Evolutionary conservation across 2,113 vertebrate species (phyloP).

Genomic region (Brachionichthys hirsutus): DNA sequence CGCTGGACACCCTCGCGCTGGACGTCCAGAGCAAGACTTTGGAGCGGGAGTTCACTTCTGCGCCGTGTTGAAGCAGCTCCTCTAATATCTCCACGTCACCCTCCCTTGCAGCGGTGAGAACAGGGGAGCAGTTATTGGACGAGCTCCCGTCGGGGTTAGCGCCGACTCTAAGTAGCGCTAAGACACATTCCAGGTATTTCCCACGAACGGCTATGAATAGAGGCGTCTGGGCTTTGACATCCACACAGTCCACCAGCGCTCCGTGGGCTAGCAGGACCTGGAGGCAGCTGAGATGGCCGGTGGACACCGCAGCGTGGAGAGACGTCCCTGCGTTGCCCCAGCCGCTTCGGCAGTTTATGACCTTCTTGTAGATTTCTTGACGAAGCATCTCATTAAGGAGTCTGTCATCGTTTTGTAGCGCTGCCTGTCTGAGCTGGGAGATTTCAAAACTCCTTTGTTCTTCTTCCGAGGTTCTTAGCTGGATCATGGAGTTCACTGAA

Average conservation of each 20-base stretch:
- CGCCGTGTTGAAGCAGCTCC: constrained; percentile 84
- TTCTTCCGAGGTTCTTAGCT: constrained; percentile 68
- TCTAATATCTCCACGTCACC: constrained; percentile 80
- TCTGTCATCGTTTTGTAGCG: constrained; percentile 78
- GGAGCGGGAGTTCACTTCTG: constrained; percentile 76
- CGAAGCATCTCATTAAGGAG: constrained; percentile 80
- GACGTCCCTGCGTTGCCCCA: constrained; percentile 91
- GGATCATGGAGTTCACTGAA: constrained; percentile 78
- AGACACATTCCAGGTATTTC: constrained; percentile 77
- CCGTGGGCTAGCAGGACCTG: constrained; percentile 85
- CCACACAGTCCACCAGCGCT: constrained; percentile 75
- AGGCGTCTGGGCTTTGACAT: constrained; percentile 82
- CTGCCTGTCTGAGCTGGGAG: constrained; percentile 79
- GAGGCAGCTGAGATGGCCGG: constrained; percentile 82
- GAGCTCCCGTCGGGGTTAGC: constrained; percentile 86
- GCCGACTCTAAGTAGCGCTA: constrained; percentile 75
- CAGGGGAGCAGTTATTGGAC: constrained; percentile 89
- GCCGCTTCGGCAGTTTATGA: constrained; percentile 87
- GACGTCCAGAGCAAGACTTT: constrained; percentile 85
- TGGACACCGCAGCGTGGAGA: constrained; percentile 83
- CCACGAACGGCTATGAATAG: constrained; percentile 78
- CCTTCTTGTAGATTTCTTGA: constrained; percentile 84
- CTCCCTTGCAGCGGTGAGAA: constrained; percentile 86
- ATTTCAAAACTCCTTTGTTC: constrained; percentile 66
- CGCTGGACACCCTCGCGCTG: constrained; percentile 80